Base-by-base conservation (phyloP, 2,888 invertebrate genomes). In the Drosophila antonietae region DNA sequence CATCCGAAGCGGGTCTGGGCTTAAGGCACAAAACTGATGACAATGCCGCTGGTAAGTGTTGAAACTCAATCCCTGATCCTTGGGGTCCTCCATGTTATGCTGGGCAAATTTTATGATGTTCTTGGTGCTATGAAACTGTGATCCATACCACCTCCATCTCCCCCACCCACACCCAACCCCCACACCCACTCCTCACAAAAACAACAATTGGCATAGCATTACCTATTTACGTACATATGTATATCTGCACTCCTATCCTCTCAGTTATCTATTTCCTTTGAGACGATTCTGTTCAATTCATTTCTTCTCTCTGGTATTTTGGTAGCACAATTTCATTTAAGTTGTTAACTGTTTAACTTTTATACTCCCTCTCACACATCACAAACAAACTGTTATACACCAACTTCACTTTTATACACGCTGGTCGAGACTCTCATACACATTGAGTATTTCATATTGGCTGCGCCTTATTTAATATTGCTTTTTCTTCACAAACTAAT, bases 1-100 rank as follows among this genome's bases (percentile, higher is more conserved):
- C 56, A 57, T 69, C 57, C 56, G 46, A 81, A 91, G 91, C 91
- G 81, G 92, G 92, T 80, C 91, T 91, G 89, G 91, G 91, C 78
- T 73, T 90, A 80, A 91, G 90, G 74, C 83, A 90, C 73, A 91
- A 91, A 79, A 63, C 68, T 52, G 88, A 85, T 52, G 76, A 87
- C 43, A 73, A 65, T 72, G 65, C 69, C 75, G 58, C 64, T 79
- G 81, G 87, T 73, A 76, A 76, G 75, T 80, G 56, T 61, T 56
- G 33, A 56, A 56, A 44, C 35, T 53, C 2, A 68, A 64, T 71
- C 53, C 58, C 31, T 49, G n/a, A 31, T 49, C 47, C 15, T 41
- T 33, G 33, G 41, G 56, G 28, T 62, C 18, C 28, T 18, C 18
- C 3, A n/a, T 31, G n/a, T 41, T 41, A 14, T 41, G 18, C 49